These are phyloP conservation scores for Drosophila ananassae DNA, from an alignment of 1,140 invertebrate species.

Conservation along the genomic window DNA sequence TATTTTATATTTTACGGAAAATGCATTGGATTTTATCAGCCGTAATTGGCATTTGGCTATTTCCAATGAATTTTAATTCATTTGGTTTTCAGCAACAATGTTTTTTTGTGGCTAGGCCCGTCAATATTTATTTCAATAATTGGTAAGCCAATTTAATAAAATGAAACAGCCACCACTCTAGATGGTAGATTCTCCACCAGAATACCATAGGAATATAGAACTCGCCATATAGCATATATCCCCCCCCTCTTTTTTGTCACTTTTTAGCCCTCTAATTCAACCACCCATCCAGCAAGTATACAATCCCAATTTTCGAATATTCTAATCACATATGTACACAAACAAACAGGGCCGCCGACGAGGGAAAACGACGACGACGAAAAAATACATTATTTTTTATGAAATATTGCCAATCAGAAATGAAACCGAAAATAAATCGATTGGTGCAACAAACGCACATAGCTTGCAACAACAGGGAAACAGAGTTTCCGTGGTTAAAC, in stretches of 20 bases:
- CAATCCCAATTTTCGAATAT: conserved; percentile 41
- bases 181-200: too few species aligned
- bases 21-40: conserved; percentile 21
- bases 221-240: too few species aligned
- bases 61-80: conserved; percentile 53
- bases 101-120: conserved; percentile 45
- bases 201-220: too few species aligned
- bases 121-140: conserved; percentile 63
- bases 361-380: conserved; percentile 3
- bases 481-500: conserved; percentile 30
- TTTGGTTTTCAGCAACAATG: conserved; percentile 47
- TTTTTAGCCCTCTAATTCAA: neutral
- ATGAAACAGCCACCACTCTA: conserved; percentile 40
- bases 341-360: conserved; percentile 11
- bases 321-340: conserved; percentile 17
- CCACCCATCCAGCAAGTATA: conserved; percentile 1
- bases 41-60: conserved; percentile 60
- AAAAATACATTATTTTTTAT: conserved; percentile 57
- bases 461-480: conserved; percentile 39
- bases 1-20: conserved; percentile 51
- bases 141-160: conserved; percentile 69
- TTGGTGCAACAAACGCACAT: conserved; percentile 73
- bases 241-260: neutral
- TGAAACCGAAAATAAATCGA: conserved; percentile 84
- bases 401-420: conserved; percentile 83